Conservation (phyloP, 2,888 invertebrate species). For the Cephalotes varians region DNA sequence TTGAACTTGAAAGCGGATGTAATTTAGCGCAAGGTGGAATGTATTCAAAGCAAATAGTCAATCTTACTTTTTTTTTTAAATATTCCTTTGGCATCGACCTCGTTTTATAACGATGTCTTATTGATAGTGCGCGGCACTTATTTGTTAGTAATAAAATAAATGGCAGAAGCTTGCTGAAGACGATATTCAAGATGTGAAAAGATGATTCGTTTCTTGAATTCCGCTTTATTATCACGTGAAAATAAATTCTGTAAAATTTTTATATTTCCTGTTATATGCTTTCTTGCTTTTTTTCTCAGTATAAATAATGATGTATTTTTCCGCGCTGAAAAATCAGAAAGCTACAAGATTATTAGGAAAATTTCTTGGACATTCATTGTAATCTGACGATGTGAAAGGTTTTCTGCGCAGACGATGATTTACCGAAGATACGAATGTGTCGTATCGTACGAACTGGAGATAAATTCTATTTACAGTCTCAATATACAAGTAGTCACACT, state of each 20-base stretch:
- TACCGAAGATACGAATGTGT: not conserved
- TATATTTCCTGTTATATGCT: not conserved
- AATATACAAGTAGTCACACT: constrained; percentile 64
- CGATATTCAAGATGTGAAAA: not conserved
- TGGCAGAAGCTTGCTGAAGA: not conserved
- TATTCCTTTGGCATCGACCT: constrained; percentile 15
- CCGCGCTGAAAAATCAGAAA: not conserved
- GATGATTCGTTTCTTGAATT: not conserved
- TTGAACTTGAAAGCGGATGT: constrained; percentile 9
- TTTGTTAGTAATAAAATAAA: not conserved
- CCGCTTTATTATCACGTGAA: not conserved
- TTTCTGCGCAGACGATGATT: constrained; percentile 32
- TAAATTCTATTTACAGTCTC: constrained; percentile 69
- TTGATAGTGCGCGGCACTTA: not conserved
- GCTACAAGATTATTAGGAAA: constrained; percentile 32
- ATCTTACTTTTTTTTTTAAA: constrained; percentile 34
- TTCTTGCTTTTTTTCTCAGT: constrained; percentile 36
- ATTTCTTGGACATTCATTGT: constrained; percentile 63
- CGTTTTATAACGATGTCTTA: not conserved
- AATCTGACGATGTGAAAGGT: constrained; percentile 69
- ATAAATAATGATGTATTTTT: constrained; percentile 25
- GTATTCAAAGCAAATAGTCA: constrained; percentile 39
- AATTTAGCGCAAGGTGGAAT: constrained; percentile 65
- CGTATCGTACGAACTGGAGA: constrained; percentile 13
- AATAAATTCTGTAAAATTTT: not conserved